Base-by-base conservation (phyloP, 2,888 invertebrate species). In the Galerucella pusilla region DNA sequence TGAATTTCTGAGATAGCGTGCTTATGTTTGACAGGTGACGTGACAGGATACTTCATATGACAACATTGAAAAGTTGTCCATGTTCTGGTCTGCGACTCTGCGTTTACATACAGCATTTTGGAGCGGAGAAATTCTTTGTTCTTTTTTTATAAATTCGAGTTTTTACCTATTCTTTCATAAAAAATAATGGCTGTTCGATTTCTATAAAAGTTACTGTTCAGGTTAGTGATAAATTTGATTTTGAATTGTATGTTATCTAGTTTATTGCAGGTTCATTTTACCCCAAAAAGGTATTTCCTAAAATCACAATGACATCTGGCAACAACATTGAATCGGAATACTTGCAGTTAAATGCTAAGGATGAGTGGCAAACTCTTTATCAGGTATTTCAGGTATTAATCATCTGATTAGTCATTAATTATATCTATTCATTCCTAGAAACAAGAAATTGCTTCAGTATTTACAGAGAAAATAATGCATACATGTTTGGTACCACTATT, bases 291-390 rank as follows among this genome's bases (percentile, higher is more conserved):
- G 49, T 73, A 71, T 74, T 70, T 76, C 61, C 74, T 79, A 74
- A 69, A 75, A 71, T 75, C 75, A 84, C 79, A 80, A 85, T 85
- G 85, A 82, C 84, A 80, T 83, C 86, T 80, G 83, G 83, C 78
- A 89, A 88, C 85, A 90, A 89, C 85, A 89, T 95, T 80, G 94
- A 94, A 88, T 90, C 91, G 70, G 94, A 95, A 88, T 94, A 93
- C 88, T 88, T 90, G 83, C 92, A 93, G 85, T 91, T 95, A 83
- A 91, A 91, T 84, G 90, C 90, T 81, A 92, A 90, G 84, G 91
- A 91, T 86, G 92, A 92, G 80, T 95, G 95, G 95, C 88, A 91
- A 78, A 87, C 90, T 80, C 88, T 93, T 79, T 95, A 92, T 88
- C 93, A 93, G 92, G 95, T 95, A 89, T 71, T 77, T 88, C 93